Conservation (phyloP, 2,797 vertebrate genomes). For the Coreius guichenoti region DNA sequence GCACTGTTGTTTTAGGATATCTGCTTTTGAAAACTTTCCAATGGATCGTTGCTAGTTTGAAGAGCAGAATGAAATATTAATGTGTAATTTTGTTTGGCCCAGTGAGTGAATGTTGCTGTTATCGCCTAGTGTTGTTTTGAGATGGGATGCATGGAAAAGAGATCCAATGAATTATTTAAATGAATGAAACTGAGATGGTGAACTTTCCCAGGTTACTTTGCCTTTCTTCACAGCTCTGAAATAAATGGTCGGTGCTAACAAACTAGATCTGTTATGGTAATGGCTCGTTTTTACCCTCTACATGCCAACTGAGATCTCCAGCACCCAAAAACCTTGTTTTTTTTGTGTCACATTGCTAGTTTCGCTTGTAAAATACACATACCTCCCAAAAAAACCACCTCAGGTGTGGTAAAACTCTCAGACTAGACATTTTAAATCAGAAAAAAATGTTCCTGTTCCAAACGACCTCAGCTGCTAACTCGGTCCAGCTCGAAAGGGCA, state of each 20-base stretch:
- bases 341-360: background rate
- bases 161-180: slow-evolving; percentile 11
- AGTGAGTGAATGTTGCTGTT: slow-evolving; percentile 21
- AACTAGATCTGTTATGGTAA: background rate
- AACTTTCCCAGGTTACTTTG: background rate
- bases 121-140: slow-evolving; percentile 17
- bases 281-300: background rate
- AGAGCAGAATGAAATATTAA: slow-evolving; percentile 51
- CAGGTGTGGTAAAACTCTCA: background rate
- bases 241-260: background rate
- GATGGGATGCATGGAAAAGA: background rate
- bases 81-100: slow-evolving; percentile 36
- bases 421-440: background rate
- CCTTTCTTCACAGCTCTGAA: background rate
- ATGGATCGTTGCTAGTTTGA: slow-evolving; percentile 1
- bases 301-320: background rate
- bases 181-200: background rate
- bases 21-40: slow-evolving; percentile 9
- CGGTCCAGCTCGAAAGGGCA: background rate
- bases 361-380: background rate
- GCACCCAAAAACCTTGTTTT: background rate
- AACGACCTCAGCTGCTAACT: background rate
- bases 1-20: background rate
- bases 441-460: background rate
- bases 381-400: background rate